Base-by-base conservation (phyloP, 2,888 invertebrate genomes). In the Diaperis boleti region DNA sequence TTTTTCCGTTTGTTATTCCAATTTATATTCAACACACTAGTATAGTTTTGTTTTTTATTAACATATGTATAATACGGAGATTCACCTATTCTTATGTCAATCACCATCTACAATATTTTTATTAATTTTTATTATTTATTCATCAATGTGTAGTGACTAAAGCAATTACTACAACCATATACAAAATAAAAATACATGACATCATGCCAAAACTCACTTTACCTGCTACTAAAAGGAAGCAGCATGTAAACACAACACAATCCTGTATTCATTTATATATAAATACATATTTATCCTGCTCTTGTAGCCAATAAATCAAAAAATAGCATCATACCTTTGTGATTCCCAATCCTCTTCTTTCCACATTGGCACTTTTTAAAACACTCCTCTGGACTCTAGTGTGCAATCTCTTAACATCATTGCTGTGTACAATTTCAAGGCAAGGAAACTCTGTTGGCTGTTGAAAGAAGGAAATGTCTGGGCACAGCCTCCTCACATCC, bases 401-500 rank as follows among this genome's bases (percentile, higher is more conserved):
- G 74, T 96, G 94, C 31, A 98, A 84, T 62, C 96, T 86, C 75
- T 95, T 94, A 20, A 90, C 88, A 1, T 92, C 92, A 74, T 88
- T 89, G 72, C 92, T 91, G 79, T 92, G 89, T 0, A 94, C 92
- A 52, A 90, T 87, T 83, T 90, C 89, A 55, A 86, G 82, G 78
- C 95, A 94, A 0, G 98, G 98, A 81, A 89, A 96, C 66, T 94
- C 93, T 0, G 97, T 97, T 8, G 96, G 91, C 78, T 89, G 91
- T 83, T 98, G 98, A 82, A 99, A 99, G 83, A 99, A 99, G 54
- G 96, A 96, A 78, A 95, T 95, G 80, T 98, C 98, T 7, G 98
- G 98, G 78, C 96, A 96, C 1, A 98, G 82, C 52, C 98, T 87
- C 69, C 96, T 88, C 44, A 96, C 97, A 82, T 98, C 97, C 81